phyloP scores from a whole-genome alignment of 2,888 invertebrate species.

The Hypselothyrea guttata region DNA sequence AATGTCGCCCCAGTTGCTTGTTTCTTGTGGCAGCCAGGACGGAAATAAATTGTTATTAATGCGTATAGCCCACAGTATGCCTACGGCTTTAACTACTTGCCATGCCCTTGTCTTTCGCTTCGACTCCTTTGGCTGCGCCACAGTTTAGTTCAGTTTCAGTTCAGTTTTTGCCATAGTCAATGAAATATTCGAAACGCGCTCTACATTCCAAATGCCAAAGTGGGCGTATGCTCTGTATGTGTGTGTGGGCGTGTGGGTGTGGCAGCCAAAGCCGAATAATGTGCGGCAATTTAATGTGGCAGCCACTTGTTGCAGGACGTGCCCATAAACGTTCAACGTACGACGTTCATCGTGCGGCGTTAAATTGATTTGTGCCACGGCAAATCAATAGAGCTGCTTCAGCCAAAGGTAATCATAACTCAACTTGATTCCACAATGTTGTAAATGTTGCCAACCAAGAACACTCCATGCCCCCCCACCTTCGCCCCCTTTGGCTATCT shows the following conservation, averaged over 20 bases:
- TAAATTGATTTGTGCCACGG: constrained; percentile 65
- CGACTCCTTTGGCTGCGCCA: constrained; percentile 5
- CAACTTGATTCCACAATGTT: constrained; percentile 15
- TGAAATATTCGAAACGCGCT: constrained; percentile 59
- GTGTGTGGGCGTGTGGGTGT: neutral
- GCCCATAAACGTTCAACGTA: constrained; percentile 64
- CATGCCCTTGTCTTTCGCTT: neutral
- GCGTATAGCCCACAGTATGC: constrained; percentile 40
- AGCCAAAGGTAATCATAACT: constrained; percentile 58
- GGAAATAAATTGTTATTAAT: constrained; percentile 74
- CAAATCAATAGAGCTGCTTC: constrained; percentile 61
- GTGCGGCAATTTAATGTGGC: constrained; percentile 59
- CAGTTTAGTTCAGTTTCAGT: constrained; percentile 7
- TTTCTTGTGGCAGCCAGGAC: constrained; percentile 27
- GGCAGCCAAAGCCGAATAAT: constrained; percentile 42
- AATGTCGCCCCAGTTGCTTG: constrained; percentile 38
- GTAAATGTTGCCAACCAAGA: constrained; percentile 2
- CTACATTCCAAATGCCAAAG: constrained; percentile 55
- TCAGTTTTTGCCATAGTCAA: constrained; percentile 39
- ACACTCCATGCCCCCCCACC: neutral
- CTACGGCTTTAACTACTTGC: constrained; percentile 14
- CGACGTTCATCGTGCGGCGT: too few relatives aligned
- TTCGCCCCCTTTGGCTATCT: neutral
- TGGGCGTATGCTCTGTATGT: neutral
- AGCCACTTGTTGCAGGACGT: constrained; percentile 62